Percentiles rank a stretch among this genome's conserved stretches.
Conservation (phyloP, 2,888 invertebrate species). For the Ceriagrion tenellum region DNA sequence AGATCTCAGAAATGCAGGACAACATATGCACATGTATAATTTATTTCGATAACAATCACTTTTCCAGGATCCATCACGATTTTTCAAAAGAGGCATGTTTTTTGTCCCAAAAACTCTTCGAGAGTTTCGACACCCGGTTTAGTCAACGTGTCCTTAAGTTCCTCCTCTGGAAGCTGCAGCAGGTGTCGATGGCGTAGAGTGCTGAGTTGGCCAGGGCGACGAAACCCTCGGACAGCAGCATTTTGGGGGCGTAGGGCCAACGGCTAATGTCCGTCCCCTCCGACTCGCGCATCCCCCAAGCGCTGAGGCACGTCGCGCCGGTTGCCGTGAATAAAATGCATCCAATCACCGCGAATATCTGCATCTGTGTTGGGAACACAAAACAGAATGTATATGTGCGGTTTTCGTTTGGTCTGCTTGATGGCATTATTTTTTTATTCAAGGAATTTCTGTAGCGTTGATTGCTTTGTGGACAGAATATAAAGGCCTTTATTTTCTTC, state of each 20-base stretch:
- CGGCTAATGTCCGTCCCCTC: not conserved
- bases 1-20: too few species aligned
- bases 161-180: conserved; percentile 39
- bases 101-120: too few species aligned
- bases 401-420: too few species aligned
- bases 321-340: conserved; percentile 83
- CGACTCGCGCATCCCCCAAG: conserved; percentile 76
- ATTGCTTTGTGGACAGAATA: too few species aligned
- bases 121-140: not conserved
- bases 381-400: not conserved
- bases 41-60: too few species aligned
- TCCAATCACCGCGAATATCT: conserved; percentile 83
- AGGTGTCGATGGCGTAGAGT: conserved; percentile 38
- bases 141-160: not conserved
- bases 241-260: not conserved
- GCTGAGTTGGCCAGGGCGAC: conserved; percentile 1
- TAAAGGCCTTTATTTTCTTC: too few species aligned
- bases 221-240: conserved; percentile 3
- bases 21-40: too few species aligned
- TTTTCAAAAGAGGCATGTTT: too few species aligned
- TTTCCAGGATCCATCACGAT: too few species aligned
- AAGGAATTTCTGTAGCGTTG: too few species aligned
- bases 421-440: too few species aligned
- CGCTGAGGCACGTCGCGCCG: conserved; percentile 82
- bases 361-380: conserved; percentile 76